These are phyloP conservation scores for Drosophila nigricruria DNA, from an alignment of 2,888 invertebrate species.

Conservation along the genomic window DNA sequence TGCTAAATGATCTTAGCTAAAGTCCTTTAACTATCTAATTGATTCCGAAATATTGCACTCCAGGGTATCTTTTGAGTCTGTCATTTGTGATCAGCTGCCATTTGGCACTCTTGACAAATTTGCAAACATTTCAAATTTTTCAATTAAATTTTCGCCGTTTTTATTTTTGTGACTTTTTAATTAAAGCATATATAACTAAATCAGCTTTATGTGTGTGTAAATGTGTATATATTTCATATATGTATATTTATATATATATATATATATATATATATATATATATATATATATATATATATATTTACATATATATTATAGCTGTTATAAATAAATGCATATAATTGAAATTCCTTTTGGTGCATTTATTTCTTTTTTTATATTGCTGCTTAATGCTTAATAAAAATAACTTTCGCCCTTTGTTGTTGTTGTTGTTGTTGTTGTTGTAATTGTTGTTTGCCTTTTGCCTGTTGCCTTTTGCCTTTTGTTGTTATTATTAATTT, in stretches of 20 bases:
- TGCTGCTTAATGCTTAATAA: conserved; percentile 6
- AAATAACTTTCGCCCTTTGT: conserved; percentile 36
- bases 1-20: no score
- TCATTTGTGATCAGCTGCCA: background rate
- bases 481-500: conserved; percentile 48
- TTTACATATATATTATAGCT: background rate
- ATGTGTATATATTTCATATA: background rate
- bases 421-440: conserved; percentile 14
- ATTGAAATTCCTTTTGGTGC: conserved; percentile 9
- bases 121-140: conserved; percentile 10
- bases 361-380: conserved; percentile 14
- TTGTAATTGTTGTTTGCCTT: conserved; percentile 19
- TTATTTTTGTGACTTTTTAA: conserved; percentile 1
- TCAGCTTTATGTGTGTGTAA: background rate
- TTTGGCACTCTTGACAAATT: conserved; percentile 8
- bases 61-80: background rate
- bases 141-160: background rate
- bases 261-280: background rate
- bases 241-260: background rate
- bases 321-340: conserved; percentile 13
- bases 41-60: background rate
- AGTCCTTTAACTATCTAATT: background rate
- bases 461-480: conserved; percentile 16
- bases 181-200: conserved; percentile 5
- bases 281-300: background rate